phyloP scores from a whole-genome alignment of 2,797 vertebrate genomes.

The Heterohyrax brucei region DNA sequence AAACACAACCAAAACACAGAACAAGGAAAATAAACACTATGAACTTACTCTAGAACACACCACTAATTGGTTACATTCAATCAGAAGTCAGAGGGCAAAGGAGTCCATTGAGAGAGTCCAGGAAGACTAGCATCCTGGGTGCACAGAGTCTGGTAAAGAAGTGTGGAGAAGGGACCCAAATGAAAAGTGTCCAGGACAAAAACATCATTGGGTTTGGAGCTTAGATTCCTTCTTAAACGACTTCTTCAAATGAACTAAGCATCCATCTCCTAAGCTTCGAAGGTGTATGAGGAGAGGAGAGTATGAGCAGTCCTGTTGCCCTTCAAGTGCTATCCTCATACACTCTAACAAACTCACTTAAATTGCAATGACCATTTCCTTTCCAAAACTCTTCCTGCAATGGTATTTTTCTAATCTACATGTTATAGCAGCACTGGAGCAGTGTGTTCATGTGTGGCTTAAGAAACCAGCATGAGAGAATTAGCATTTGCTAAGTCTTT shows the following conservation, averaged over 20 bases:
- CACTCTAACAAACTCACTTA: neutral
- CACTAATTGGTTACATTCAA: neutral
- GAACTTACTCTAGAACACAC: neutral
- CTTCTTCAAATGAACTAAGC: neutral
- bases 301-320: neutral
- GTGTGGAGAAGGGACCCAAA: neutral
- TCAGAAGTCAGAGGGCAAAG: neutral
- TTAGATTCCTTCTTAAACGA: neutral
- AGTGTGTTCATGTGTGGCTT: neutral
- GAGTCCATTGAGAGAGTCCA: neutral
- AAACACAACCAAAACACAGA: neutral
- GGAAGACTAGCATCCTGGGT: neutral
- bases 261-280: neutral
- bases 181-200: neutral
- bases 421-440: neutral
- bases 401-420: neutral
- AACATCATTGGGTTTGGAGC: neutral
- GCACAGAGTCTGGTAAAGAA: neutral
- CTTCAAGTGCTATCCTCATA: slow-evolving; percentile 2
- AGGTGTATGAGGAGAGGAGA: slow-evolving; percentile 37
- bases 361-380: neutral
- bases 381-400: slow-evolving; percentile 9
- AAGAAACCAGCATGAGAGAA: neutral
- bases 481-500: neutral
- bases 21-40: neutral